Conservation (phyloP, 2,888 invertebrate genomes). For the Ectobius pallidus region DNA sequence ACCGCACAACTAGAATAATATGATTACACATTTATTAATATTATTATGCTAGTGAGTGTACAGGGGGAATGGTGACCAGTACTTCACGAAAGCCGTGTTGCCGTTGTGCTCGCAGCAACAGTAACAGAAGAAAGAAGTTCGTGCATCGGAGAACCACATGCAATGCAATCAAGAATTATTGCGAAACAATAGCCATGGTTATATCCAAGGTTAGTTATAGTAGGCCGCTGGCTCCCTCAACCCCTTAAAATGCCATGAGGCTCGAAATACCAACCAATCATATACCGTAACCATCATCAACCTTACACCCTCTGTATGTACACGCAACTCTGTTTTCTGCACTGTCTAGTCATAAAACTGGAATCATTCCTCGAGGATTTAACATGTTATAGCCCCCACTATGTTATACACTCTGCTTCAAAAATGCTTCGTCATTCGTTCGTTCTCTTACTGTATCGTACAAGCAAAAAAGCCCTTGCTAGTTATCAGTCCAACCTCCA, state of each 20-base stretch:
- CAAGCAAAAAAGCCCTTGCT: no score
- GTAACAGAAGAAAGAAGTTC: background rate
- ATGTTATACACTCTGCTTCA: no score
- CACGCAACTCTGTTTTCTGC: background rate
- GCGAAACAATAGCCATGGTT: slow-evolving; percentile 23
- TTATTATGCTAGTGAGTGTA: no score
- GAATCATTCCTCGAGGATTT: no score
- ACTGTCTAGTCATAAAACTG: no score
- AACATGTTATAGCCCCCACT: no score
- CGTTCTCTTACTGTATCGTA: no score
- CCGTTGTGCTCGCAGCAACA: background rate
- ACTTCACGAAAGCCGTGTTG: background rate
- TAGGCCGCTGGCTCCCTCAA: background rate
- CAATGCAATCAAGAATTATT: slow-evolving; percentile 24
- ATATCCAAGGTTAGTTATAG: slow-evolving; percentile 25
- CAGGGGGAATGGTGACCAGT: no score
- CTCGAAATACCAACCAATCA: slow-evolving; percentile 29
- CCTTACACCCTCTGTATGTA: background rate
- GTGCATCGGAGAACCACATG: background rate
- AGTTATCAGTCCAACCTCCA: no score
- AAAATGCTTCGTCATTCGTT: no score
- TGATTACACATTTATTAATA: no score
- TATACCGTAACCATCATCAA: slow-evolving; percentile 15
- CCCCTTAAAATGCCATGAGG: slow-evolving; percentile 22
- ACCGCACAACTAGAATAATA: no score